Percentiles rank a stretch among this genome's conserved stretches.
Evolutionary conservation across 1,140 invertebrate genomes (phyloP).

Genomic region (Elysia chlorotica): DNA sequence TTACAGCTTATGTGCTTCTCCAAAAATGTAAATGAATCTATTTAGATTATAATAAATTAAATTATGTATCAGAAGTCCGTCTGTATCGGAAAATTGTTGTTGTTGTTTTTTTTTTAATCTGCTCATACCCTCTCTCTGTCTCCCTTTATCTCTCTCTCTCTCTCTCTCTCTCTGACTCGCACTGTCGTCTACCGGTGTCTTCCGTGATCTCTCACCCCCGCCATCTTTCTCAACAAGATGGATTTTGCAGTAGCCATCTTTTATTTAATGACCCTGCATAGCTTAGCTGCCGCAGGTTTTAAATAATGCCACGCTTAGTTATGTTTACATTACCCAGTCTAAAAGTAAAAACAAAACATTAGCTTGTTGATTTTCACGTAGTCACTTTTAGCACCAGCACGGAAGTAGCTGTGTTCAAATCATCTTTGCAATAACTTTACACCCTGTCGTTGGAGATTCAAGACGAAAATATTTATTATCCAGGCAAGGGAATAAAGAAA

Average conservation of each 20-base stretch:
- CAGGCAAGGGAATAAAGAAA: too few species aligned
- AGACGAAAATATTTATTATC: too few species aligned
- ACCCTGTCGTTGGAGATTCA: too few species aligned
- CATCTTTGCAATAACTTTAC: too few species aligned
- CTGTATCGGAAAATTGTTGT: too few species aligned
- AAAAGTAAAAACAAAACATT: too few species aligned
- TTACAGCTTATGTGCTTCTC: background rate
- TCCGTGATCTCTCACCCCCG: background rate
- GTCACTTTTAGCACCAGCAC: background rate
- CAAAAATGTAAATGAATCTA: background rate
- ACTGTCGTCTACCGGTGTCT: background rate
- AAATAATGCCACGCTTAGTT: too few species aligned
- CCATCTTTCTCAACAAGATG: background rate
- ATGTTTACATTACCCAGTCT: too few species aligned
- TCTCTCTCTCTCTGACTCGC: background rate
- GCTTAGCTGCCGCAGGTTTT: too few species aligned
- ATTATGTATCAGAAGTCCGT: too few species aligned
- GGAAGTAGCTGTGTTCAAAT: background rate
- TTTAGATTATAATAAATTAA: background rate
- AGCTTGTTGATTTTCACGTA: background rate
- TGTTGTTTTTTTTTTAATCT: background rate
- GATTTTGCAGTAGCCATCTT: background rate
- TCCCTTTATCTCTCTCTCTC: background rate
- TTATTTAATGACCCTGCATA: background rate
- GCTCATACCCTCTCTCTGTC: background rate